Base-by-base conservation (phyloP, 2,888 invertebrate genomes). In the Tolmerus cingulatus region DNA sequence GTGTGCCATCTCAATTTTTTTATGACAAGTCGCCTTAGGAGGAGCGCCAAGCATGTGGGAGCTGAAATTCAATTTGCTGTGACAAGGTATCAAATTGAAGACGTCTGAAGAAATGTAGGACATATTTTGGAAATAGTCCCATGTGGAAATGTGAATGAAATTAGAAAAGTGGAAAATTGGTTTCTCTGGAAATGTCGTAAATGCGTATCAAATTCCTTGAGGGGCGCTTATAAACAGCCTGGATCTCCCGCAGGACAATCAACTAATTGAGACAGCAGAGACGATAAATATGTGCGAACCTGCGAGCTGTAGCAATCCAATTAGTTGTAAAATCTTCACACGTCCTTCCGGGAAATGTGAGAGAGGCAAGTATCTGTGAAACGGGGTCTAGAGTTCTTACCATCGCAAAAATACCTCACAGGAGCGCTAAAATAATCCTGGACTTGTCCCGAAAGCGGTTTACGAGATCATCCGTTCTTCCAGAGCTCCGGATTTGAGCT, bases 381-480 rank as follows among this genome's bases (percentile, higher is more conserved):
- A 88, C 84, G 46, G 87, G 88, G 88, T 88, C 88, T 88, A 88
- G 85, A 27, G 84, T 74, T 34, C 19, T 34, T 19, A 5, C 16
- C 30, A 27, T 51, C 51, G n/a, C 30, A 55, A 79, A 79, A 79
- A 51, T 51, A 79, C 8, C 51, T 51, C 27, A 14, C 1, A 14
- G 12, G 5, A 55, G 40, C n/a, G 30, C 81, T 81, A 81, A 81
- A 81, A 81, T 81, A 34, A 81, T 34, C 81, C 55, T 30, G 23
- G 82, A 57, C 19, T 51, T 12, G 57, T 66, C 12, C 66, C n/a
- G n/a, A 66, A 37, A 84, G 82, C 66, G 66, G 57, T 82, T 57
- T 82, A 27, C 66, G 37, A 57, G 55, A 84, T 84, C 82, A 84
- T 66, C 40, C 12, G 66, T 27, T 5, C 27, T 12, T 27, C 66